phyloP scores from a whole-genome alignment of 1,140 invertebrate genomes.

The Pissodes strobi region DNA sequence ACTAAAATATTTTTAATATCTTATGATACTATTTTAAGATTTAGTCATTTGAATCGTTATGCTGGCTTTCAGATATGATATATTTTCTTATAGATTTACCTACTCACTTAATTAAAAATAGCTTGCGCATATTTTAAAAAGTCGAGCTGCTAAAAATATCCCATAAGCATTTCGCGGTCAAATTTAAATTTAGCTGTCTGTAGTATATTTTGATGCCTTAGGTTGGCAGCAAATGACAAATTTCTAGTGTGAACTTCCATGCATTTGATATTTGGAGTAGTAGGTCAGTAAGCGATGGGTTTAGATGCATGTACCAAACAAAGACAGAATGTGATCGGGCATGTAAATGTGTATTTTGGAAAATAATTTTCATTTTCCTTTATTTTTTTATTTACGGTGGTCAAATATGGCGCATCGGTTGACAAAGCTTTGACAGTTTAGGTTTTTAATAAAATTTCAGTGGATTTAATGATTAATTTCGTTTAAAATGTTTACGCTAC shows the following conservation, averaged over 20 bases:
- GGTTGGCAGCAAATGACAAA: conserved; percentile 8
- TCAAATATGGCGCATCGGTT: conserved; percentile 48
- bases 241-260: too few relatives aligned
- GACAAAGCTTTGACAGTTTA: conserved; percentile 48
- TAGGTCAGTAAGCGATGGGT: too few relatives aligned
- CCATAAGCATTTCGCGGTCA: conserved; percentile 28
- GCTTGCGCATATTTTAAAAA: too few relatives aligned
- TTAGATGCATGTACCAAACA: background rate
- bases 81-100: too few relatives aligned
- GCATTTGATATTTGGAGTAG: too few relatives aligned
- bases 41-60: too few relatives aligned
- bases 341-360: background rate
- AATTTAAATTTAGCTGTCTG: conserved; percentile 35
- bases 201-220: conserved; percentile 4
- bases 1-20: too few relatives aligned
- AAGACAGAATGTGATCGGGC: background rate
- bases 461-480: conserved; percentile 40
- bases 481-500: conserved; percentile 48
- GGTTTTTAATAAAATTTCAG: conserved; percentile 37
- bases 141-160: too few relatives aligned
- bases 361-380: background rate
- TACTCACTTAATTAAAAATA: too few relatives aligned
- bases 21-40: too few relatives aligned
- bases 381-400: conserved; percentile 38
- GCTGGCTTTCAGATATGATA: too few relatives aligned